These are phyloP conservation scores for Vimba vimba DNA, from an alignment of 2,113 vertebrate species.

Conservation along the genomic window DNA sequence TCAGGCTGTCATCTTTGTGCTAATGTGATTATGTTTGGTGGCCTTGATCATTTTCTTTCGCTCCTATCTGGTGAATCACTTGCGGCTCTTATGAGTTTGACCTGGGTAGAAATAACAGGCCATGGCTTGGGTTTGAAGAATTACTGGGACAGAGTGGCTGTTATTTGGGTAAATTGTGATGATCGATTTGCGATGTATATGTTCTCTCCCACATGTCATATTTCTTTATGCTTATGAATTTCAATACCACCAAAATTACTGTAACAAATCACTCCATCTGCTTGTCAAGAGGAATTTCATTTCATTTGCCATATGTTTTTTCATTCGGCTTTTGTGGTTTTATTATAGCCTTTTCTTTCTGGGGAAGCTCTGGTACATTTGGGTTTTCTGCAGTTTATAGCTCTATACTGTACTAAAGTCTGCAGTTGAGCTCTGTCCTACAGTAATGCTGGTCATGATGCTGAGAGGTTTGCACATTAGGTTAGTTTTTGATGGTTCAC, in stretches of 20 bases:
- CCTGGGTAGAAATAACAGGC: constrained; percentile 39
- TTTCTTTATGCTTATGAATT: constrained; percentile 49
- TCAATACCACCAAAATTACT: constrained; percentile 52
- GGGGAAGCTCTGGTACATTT: constrained; percentile 11
- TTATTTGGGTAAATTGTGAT: constrained; percentile 23
- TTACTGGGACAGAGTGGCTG: constrained; percentile 30
- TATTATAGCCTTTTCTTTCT: constrained; percentile 32
- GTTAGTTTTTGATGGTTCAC: background rate
- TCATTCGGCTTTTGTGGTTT: constrained; percentile 40
- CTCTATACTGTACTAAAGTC: background rate
- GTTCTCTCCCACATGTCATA: constrained; percentile 46
- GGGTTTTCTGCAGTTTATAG: background rate
- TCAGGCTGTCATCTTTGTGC: constrained; percentile 19
- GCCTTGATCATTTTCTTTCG: constrained; percentile 29
- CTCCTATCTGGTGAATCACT: constrained; percentile 21
- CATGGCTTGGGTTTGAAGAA: constrained; percentile 27
- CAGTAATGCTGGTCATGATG: background rate
- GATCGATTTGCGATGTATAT: constrained; percentile 14
- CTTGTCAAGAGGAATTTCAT: constrained; percentile 52
- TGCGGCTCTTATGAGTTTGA: constrained; percentile 29
- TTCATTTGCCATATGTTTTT: constrained; percentile 55
- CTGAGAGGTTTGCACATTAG: background rate
- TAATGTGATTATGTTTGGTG: constrained; percentile 39
- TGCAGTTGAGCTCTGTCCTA: background rate
- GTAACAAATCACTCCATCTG: constrained; percentile 59